Evolutionary conservation across 2,113 vertebrate genomes (phyloP).

Genomic region (Anoplopoma fimbria): DNA sequence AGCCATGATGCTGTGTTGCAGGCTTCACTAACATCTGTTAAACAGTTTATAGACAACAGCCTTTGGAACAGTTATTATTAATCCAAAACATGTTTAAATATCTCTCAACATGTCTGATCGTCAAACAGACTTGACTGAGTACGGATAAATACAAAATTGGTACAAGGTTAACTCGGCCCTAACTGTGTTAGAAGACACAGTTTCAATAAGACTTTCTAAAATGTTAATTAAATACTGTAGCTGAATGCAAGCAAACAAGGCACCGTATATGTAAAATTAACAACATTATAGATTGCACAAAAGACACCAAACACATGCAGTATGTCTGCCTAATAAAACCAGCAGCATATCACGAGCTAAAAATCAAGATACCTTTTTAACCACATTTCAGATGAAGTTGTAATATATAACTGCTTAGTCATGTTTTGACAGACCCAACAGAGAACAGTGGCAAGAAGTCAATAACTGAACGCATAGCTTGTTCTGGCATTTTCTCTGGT

Average conservation of each 20-base stretch:
- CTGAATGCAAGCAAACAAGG: not conserved
- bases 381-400: not conserved
- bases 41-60: not conserved
- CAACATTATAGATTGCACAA: not conserved
- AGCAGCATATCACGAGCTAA: not conserved
- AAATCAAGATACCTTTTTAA: not conserved
- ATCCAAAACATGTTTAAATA: too few species aligned
- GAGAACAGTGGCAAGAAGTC: not conserved
- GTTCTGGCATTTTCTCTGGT: not conserved
- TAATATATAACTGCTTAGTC: not conserved
- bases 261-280: not conserved
- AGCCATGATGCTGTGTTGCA: not conserved
- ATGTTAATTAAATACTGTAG: not conserved
- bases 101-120: not conserved
- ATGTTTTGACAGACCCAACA: not conserved
- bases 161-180: not conserved
- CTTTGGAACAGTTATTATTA: not conserved
- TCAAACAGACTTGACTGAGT: not conserved
- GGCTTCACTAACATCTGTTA: not conserved
- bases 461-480: not conserved
- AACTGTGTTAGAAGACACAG: not conserved
- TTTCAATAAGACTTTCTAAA: not conserved
- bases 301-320: not conserved
- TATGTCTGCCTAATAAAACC: not conserved
- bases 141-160: not conserved